phyloP scores from a whole-genome alignment of 2,113 vertebrate genomes.

The Nymphicus hollandicus region DNA sequence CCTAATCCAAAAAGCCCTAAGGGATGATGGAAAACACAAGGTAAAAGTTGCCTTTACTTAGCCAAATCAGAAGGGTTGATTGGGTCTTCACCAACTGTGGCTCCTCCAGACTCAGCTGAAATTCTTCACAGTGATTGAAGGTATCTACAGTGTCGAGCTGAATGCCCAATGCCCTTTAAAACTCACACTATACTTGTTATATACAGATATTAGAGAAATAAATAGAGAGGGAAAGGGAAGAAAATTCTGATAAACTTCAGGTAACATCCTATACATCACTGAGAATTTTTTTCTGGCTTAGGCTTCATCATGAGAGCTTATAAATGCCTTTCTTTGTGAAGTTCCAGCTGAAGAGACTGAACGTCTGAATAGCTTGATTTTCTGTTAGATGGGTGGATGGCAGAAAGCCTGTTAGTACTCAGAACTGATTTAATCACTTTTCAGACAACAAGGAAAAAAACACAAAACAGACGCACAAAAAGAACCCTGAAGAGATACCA shows the following conservation, averaged over 20 bases:
- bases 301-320: background rate
- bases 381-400: conserved; percentile 35
- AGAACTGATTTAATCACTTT: conserved; percentile 63
- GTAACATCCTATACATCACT: background rate
- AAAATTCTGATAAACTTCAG: conserved; percentile 33
- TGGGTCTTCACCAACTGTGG: background rate
- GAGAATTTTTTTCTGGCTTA: background rate
- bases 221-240: background rate
- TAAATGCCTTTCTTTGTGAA: conserved; percentile 17
- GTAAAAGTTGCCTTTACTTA: background rate
- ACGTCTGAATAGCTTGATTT: conserved; percentile 7
- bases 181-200: background rate
- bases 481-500: conserved; percentile 23
- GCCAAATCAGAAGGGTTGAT: background rate
- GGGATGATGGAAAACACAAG: conserved; percentile 29
- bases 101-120: background rate
- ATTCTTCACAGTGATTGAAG: background rate
- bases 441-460: conserved; percentile 25
- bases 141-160: background rate
- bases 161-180: background rate
- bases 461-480: background rate
- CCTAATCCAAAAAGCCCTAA: conserved; percentile 18
- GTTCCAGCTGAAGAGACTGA: background rate
- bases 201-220: background rate
- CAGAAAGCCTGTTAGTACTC: conserved; percentile 53